A percentile compares a stretch with the other conserved stretches of the same genome.
phyloP scores from a whole-genome alignment of 64 coral and sea anemone species.

The Catalaphyllia jardinei region DNA sequence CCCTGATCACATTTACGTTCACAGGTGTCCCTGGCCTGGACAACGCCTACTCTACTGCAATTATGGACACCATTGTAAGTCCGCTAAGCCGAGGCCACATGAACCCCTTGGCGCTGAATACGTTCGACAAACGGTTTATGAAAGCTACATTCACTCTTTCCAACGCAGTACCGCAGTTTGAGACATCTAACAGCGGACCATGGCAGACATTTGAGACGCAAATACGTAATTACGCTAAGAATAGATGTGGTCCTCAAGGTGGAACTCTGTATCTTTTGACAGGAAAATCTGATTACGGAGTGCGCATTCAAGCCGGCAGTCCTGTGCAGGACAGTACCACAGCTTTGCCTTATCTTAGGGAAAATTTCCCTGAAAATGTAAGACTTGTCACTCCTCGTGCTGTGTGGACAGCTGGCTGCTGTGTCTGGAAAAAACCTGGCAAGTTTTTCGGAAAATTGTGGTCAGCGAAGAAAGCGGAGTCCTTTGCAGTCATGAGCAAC shows the following conservation, averaged over 20 bases:
- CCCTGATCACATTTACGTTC: no score
- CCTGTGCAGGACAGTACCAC: background rate
- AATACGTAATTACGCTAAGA: background rate
- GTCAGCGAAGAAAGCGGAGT: background rate
- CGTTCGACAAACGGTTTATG: background rate
- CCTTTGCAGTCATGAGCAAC: slow-evolving; percentile 30
- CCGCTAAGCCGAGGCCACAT: slow-evolving; percentile 18
- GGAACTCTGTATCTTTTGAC: no score
- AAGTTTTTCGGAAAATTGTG: background rate
- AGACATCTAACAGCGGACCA: background rate
- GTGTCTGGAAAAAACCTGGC: background rate
- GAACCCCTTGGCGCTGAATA: background rate
- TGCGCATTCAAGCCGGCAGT: no score
- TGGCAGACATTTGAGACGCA: background rate
- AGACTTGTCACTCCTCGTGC: background rate
- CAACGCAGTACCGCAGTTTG: slow-evolving; percentile 26
- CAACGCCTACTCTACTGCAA: background rate
- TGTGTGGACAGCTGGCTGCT: slow-evolving; percentile 26
- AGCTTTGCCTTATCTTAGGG: background rate
- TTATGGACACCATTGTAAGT: background rate
- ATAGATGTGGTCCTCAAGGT: background rate
- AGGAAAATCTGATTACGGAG: no score
- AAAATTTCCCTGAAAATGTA: background rate
- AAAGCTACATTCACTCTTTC: background rate
- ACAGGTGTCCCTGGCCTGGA: background rate